Evolutionary conservation across 1,140 invertebrate species (phyloP), one percentile per base, ranked within the genome.

Genomic region (Drosophila repleta): DNA sequence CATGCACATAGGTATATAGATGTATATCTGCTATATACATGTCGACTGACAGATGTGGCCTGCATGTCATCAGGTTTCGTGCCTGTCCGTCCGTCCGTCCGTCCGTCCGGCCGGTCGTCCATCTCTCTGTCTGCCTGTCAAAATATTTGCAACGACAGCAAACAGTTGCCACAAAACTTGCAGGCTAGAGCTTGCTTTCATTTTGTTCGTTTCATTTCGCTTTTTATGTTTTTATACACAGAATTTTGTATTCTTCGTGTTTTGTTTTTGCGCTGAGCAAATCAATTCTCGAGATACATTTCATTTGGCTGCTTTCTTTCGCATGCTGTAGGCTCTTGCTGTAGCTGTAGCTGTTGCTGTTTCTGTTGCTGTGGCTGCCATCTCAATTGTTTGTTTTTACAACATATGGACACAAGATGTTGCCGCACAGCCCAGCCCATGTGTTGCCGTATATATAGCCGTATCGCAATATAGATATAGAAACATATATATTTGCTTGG

Each of bases 381-480:
- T 51, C 69, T 84, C 79, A 76, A 85, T 78, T 81, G 81, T 85
- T 85, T 85, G 82, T 88, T 82, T 85, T 67, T 61, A 62, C 79
- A 85, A 82, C 82, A 85, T 85, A 82, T 85, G 82, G 82, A 68
- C 74, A 71, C 82, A 85, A 85, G 74, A 85, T 85, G 82, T 85
- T 85, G 72, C 78, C 78, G 67, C 77, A 60, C 58, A 57, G 69
- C 70, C 58, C 69, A 67, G 67, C 74, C 76, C 83, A 87, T 87
- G 70, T 82, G 78, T 74, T 73, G 55, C 43, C 53, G 43, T 20
- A 20, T 46, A 20, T 15, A 37, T 11, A 63, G n/a, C 2, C 6
- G 15, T 26, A 62, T 15, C n/a, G 8, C 21, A 18, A 37, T 17
- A 10, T 39, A 11, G 2, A 32, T 53, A 20, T 29, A 39, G 17